Evolutionary conservation across 30 jellyfish, hydroid and myxozoan species (phyloP).

Genomic region (Aurelia aurita complex sp. Pacific): DNA sequence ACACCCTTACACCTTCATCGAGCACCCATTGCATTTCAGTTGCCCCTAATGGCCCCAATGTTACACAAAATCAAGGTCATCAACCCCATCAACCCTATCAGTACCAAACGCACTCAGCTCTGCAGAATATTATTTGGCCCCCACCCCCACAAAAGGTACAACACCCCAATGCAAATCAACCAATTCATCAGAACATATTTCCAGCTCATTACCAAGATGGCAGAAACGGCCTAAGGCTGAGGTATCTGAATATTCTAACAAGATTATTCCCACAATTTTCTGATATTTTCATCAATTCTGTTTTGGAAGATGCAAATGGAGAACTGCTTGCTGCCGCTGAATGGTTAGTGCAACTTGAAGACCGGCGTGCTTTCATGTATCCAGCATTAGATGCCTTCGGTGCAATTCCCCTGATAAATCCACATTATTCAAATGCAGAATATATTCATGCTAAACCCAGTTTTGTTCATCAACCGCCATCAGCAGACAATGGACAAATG

Average conservation of each 20-base stretch:
- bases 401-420: conserved; percentile 31
- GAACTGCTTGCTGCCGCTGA: conserved; percentile 70
- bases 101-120: conserved; percentile 10
- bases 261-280: conserved; percentile 66
- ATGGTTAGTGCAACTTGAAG: conserved; percentile 69
- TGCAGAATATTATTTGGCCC: background rate
- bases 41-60: background rate
- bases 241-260: conserved; percentile 25
- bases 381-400: conserved; percentile 57
- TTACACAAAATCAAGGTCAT: conserved; percentile 2
- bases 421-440: conserved; percentile 14
- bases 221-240: conserved; percentile 45
- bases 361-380: conserved; percentile 65
- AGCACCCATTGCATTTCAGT: conserved; percentile 13
- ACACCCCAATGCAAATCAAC: conserved; percentile 13
- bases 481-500: background rate
- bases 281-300: conserved; percentile 61
- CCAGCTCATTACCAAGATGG: conserved; percentile 40
- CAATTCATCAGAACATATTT: background rate
- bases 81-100: conserved; percentile 1
- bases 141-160: conserved; percentile 35
- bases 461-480: background rate
- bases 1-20: background rate
- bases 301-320: conserved; percentile 57
- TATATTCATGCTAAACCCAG: conserved; percentile 16